These are phyloP conservation scores for Andricus quercusramuli DNA, from an alignment of 2,888 invertebrate genomes.

Conservation along the genomic window DNA sequence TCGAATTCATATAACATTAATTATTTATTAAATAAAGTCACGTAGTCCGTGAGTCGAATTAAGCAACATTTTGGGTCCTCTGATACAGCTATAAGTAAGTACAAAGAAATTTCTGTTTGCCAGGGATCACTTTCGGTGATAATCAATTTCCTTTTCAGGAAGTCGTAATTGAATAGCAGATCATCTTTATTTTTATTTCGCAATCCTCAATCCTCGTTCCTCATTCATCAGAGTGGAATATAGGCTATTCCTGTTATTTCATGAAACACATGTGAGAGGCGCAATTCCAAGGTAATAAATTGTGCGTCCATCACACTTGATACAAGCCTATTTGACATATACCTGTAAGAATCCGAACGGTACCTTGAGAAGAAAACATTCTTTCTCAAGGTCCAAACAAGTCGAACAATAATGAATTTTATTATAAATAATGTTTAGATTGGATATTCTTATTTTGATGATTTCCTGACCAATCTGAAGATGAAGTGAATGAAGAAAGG, in stretches of 20 bases:
- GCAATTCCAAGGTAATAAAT: background rate
- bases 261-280: background rate
- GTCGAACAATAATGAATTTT: too few species aligned
- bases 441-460: too few species aligned
- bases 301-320: background rate
- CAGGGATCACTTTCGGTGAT: background rate
- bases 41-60: too few species aligned
- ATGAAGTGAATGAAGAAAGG: too few species aligned
- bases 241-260: background rate
- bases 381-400: too few species aligned
- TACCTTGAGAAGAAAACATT: too few species aligned
- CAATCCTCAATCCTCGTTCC: background rate
- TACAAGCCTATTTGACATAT: background rate
- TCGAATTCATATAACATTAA: too few species aligned
- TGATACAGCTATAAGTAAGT: background rate
- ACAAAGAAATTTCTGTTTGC: background rate
- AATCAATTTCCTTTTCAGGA: background rate
- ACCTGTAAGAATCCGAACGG: background rate
- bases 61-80: too few species aligned
- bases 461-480: too few species aligned
- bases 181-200: background rate
- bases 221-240: background rate
- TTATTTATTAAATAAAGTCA: too few species aligned
- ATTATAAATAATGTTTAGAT: too few species aligned
- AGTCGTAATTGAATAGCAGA: background rate